phyloP scores from a whole-genome alignment of 1,140 invertebrate species.

The Tigriopus japonicus region DNA sequence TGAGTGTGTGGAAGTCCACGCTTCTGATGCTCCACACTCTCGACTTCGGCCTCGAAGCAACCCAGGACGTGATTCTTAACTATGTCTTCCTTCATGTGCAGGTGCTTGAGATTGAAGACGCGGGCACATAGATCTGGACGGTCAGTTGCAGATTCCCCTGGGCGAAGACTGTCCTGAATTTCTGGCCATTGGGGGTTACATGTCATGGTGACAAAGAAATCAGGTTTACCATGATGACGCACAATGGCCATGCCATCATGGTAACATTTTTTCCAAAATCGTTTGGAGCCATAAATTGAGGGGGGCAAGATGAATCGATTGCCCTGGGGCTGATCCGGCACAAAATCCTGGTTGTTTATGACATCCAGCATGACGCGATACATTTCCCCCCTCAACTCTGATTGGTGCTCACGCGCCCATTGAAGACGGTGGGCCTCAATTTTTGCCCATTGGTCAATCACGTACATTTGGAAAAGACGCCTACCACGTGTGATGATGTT shows the following conservation, averaged over 20 bases:
- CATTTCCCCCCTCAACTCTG: background rate
- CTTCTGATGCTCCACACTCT: conserved; percentile 23
- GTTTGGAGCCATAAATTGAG: background rate
- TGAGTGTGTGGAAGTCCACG: conserved; percentile 25
- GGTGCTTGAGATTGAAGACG: conserved; percentile 15
- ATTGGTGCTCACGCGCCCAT: background rate
- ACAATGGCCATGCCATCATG: conserved; percentile 18
- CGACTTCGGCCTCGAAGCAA: conserved; percentile 12
- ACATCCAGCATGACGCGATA: background rate
- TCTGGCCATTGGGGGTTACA: conserved; percentile 22
- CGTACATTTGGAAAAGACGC: too few species aligned
- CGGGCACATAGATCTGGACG: conserved; percentile 19
- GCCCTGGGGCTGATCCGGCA: background rate
- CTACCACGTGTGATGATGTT: too few species aligned
- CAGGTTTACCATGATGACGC: conserved; percentile 16
- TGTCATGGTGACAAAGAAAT: conserved; percentile 20
- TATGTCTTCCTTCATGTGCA: conserved; percentile 17
- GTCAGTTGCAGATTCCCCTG: conserved; percentile 15
- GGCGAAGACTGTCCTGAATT: conserved; percentile 18
- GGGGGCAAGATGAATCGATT: background rate
- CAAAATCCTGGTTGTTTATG: background rate
- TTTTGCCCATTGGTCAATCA: conserved; percentile 15
- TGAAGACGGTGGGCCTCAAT: background rate
- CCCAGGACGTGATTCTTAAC: conserved; percentile 18
- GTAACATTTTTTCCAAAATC: conserved; percentile 5